Evolutionary conservation across 2,888 invertebrate species (phyloP).

Genomic region (Nemapogon koenigi): DNA sequence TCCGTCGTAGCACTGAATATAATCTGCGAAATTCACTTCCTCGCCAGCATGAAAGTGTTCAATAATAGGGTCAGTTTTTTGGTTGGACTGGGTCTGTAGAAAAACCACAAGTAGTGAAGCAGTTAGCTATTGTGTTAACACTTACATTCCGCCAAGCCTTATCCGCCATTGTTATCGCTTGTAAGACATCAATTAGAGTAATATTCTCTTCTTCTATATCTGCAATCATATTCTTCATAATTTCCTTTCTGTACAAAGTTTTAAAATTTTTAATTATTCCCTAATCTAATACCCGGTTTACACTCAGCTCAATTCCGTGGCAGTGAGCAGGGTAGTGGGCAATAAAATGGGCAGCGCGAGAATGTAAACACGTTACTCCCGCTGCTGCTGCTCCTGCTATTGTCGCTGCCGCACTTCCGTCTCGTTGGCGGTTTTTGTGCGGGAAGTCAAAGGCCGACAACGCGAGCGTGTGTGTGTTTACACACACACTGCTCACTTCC

Average conservation of each 20-base stretch:
- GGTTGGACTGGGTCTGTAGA: not conserved
- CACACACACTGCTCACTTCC: too few relatives aligned
- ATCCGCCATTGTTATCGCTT: not conserved
- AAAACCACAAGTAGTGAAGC: constrained; percentile 6
- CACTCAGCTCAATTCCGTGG: too few relatives aligned
- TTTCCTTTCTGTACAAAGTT: not conserved
- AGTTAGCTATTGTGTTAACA: constrained; percentile 1
- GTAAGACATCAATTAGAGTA: not conserved
- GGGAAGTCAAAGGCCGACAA: too few relatives aligned
- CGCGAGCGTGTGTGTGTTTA: too few relatives aligned
- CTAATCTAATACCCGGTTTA: not conserved
- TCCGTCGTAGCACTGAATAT: not conserved
- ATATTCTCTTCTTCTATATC: not conserved
- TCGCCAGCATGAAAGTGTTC: not conserved
- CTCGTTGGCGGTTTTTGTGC: too few relatives aligned
- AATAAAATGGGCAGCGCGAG: too few relatives aligned
- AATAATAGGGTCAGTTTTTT: not conserved
- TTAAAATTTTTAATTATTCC: not conserved
- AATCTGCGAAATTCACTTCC: too few relatives aligned
- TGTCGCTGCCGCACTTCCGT: too few relatives aligned
- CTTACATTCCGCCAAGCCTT: constrained; percentile 17
- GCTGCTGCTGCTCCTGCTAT: too few relatives aligned
- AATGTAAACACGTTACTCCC: too few relatives aligned
- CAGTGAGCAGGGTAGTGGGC: too few relatives aligned
- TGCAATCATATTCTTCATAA: not conserved